Base-by-base conservation (phyloP, 1,140 invertebrate genomes). In the Acromyrmex heyeri region DNA sequence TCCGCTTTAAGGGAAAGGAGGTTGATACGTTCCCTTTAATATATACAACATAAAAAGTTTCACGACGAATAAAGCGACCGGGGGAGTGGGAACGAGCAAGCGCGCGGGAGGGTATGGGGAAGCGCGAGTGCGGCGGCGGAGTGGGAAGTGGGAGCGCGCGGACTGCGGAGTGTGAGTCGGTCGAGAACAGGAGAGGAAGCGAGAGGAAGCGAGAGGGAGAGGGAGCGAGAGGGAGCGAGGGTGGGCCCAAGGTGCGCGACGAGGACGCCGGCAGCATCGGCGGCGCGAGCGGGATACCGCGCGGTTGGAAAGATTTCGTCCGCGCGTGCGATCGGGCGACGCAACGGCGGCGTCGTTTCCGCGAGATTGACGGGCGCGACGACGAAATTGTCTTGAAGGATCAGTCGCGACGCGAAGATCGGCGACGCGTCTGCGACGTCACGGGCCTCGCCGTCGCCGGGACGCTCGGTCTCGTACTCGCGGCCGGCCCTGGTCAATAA, bases 21-120 rank as follows among this genome's bases (percentile, higher is more conserved):
- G 81, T 93, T 93, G 93, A 92, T 94, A 93, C 91, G 88, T 94
- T 93, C 93, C 92, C 93, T 94, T 94, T 94, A 94, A 94, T 94
- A 93, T 94, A 94, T 92, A 94, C 93, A 94, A 93, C 93, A 93
- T 94, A 94, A 94, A 94, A 94, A 94, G 93, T 94, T 94, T 94
- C 93, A 93, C 92, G 93, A 94, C 94, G 94, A 94, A 94, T 94
- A 94, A 94, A 94, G 93, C 93, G 93, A 92, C 88, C 87, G 86
- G 82, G 86, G 77, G 89, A 85, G 86, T 67, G 75, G 85, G 77
- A 85, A 77, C 24, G 64, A 55, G 86, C 67, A 73, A 85, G 86
- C 30, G 67, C 44, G 85, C 48, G 85, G 50, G 44, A 73, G 55
- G 57, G 85, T 69, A 83, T 77, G 86, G 67, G 59, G 75, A 59